These are phyloP conservation scores for Poeciliopsis prolifica DNA, from an alignment of 2,113 vertebrate species.

Conservation along the genomic window DNA sequence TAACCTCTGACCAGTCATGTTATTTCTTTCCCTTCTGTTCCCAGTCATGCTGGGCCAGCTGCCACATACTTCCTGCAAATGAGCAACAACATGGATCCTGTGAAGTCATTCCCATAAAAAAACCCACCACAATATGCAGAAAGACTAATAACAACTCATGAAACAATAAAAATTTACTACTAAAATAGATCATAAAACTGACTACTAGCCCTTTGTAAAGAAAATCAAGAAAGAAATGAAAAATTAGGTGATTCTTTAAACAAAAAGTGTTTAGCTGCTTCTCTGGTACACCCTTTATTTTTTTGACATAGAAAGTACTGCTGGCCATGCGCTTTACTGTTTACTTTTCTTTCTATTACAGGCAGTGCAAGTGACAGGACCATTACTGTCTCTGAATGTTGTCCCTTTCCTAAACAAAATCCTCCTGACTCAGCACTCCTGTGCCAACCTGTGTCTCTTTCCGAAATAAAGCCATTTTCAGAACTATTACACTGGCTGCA, in stretches of 20 bases:
- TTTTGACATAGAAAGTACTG: no score
- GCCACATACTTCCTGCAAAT: not conserved
- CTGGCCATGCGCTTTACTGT: no score
- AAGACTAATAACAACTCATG: not conserved
- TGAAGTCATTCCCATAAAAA: not conserved
- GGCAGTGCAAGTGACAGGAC: no score
- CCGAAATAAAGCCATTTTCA: no score
- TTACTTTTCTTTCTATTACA: no score
- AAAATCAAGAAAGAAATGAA: not conserved
- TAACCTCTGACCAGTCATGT: not conserved
- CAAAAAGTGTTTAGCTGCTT: no score
- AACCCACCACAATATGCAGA: not conserved
- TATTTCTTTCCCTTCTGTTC: not conserved
- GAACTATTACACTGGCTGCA: no score
- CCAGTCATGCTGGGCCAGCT: not conserved
- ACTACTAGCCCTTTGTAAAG: not conserved
- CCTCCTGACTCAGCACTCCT: no score
- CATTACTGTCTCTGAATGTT: no score
- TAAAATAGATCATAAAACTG: not conserved
- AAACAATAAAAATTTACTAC: not conserved
- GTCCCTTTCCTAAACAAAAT: no score
- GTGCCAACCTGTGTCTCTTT: no score
- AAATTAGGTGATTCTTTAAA: not conserved
- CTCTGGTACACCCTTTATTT: no score
- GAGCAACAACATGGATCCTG: not conserved